A percentile compares a stretch with the other conserved stretches of the same genome.
Evolutionary conservation across 2,888 invertebrate genomes (phyloP).

Genomic region (Drosophila niveifrons): DNA sequence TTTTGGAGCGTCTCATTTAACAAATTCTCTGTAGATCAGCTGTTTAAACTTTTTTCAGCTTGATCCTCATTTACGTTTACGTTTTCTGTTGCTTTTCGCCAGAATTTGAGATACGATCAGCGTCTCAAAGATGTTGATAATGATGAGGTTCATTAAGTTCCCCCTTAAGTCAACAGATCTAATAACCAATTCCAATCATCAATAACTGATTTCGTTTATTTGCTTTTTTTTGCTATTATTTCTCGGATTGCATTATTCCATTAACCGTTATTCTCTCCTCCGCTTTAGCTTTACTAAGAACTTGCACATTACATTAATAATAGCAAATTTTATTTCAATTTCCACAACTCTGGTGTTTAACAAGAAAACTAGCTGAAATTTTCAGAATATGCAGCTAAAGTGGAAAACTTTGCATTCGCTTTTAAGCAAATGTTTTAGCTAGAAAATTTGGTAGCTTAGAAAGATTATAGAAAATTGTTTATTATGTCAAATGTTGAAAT

Average conservation of each 20-base stretch:
- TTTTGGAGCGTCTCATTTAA: slow-evolving; percentile 32
- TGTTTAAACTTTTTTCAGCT: slow-evolving; percentile 13
- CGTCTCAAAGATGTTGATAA: neutral
- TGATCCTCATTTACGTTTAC: neutral
- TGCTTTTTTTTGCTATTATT: neutral
- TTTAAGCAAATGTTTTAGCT: no score
- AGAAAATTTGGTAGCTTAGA: no score
- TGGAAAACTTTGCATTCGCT: no score
- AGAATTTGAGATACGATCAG: slow-evolving; percentile 44
- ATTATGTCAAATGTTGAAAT: no score
- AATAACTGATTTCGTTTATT: neutral
- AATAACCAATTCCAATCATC: slow-evolving; percentile 3
- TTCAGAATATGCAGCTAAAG: no score
- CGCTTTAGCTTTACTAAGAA: no score
- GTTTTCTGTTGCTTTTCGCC: neutral
- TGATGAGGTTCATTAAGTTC: slow-evolving; percentile 2
- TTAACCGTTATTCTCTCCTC: no score
- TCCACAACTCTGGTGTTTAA: no score
- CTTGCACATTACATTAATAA: no score
- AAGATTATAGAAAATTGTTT: no score
- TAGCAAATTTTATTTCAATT: no score
- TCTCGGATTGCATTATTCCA: neutral
- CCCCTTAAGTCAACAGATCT: neutral
- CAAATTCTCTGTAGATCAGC: slow-evolving; percentile 36
- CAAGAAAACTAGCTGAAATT: no score